These are phyloP conservation scores for Nycteola revayana DNA, from an alignment of 2,888 invertebrate species.

Conservation along the genomic window DNA sequence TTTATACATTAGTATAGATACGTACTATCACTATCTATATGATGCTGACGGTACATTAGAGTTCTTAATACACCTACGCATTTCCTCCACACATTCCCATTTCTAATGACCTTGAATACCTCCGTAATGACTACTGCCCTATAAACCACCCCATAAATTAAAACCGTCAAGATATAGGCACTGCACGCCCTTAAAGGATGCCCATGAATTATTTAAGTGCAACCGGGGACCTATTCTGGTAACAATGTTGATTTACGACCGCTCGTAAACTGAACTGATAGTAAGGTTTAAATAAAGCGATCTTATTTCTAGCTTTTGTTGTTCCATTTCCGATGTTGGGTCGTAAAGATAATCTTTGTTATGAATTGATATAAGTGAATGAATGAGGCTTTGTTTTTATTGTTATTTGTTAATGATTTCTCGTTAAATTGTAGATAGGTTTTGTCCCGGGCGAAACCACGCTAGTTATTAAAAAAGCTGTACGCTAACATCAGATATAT, in stretches of 20 bases:
- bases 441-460: no score
- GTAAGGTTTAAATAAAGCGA: slow-evolving; percentile 34
- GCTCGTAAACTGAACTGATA: slow-evolving; percentile 31
- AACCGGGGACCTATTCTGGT: slow-evolving; percentile 35
- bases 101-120: neutral
- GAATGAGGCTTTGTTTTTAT: slow-evolving; percentile 8
- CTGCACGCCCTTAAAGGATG: slow-evolving; percentile 26
- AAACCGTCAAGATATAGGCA: slow-evolving; percentile 14
- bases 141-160: slow-evolving; percentile 1
- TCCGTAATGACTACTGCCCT: slow-evolving; percentile 4
- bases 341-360: slow-evolving; percentile 33
- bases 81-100: neutral
- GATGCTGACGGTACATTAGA: no score
- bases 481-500: no score
- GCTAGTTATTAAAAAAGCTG: no score
- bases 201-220: slow-evolving; percentile 47
- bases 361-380: slow-evolving; percentile 32
- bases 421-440: no score
- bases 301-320: slow-evolving; percentile 29
- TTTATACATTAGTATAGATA: no score
- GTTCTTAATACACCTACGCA: no score
- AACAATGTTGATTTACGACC: slow-evolving; percentile 42
- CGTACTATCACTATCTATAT: no score
- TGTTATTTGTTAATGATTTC: neutral
- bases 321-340: slow-evolving; percentile 33